Evolutionary conservation across 2,888 invertebrate genomes (phyloP), one percentile per base, ranked within the genome.

Genomic region (Panorpa germanica): DNA sequence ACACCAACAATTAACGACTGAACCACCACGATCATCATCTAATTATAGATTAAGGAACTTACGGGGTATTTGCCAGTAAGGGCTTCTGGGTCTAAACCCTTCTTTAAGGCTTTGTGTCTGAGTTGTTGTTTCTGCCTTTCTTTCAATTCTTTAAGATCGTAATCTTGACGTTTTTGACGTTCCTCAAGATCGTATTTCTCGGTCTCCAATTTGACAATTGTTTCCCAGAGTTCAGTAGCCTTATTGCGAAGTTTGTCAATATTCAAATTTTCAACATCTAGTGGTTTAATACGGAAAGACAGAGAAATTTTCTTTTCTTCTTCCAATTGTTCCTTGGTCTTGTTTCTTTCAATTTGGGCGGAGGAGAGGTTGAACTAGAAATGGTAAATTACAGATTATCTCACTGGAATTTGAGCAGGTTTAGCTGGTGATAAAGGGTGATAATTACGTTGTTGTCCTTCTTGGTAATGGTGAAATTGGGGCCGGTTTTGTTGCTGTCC

Each of bases 291-390:
- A 53, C 90, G 83, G 66, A 90, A 85, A 52, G 85, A 80, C 46
- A 96, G 66, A 42, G 91, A 90, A 58, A 93, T 91, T 57, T 81
- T 85, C 72, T 98, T 99, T 61, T 96, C 95, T 55, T 95, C 95
- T 53, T 95, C 96, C 50, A 96, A 65, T 62, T 98, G 96, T 59
- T 98, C 98, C 67, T 91, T 96, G 62, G 96, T 95, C 74, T 98
- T 96, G 68, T 83, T 86, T 59, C 95, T 81, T 63, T 96, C 96
- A 49, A 86, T 63, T 56, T 90, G 88, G 47, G 93, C 90, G 46
- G 81, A 81, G 51, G 78, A 76, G 41, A 90, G 70, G 59, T 80
- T 82, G 53, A 80, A 71, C 75, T 78, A 57, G 45, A 57, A 46
- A n/a, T n/a, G 4, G 3, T 9, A 16, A 24, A 19, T 6, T 4